Evolutionary conservation across 2,113 vertebrate species (phyloP).

Genomic region (Anhinga rufa): DNA sequence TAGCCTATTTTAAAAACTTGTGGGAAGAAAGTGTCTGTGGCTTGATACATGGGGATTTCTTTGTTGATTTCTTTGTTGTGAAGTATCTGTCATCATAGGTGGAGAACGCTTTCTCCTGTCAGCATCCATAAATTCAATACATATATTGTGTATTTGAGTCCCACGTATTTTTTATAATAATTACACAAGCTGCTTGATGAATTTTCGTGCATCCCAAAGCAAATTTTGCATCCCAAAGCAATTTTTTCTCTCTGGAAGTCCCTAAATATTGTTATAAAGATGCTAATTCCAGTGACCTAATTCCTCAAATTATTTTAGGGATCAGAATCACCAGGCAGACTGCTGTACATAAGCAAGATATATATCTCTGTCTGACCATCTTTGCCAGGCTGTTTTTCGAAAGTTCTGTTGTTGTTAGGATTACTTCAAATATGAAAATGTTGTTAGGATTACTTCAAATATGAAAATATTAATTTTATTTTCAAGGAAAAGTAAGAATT

Average conservation of each 20-base stretch:
- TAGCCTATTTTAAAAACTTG: not conserved
- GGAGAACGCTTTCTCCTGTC: not conserved
- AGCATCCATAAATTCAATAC: not conserved
- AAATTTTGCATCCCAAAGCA: not conserved
- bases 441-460: not conserved
- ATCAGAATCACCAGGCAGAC: not conserved
- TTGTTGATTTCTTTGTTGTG: not conserved
- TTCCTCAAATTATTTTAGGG: not conserved
- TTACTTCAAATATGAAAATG: not conserved
- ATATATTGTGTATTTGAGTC: accelerated
- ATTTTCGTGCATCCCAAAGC: not conserved
- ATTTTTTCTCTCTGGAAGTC: not conserved
- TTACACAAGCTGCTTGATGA: not conserved
- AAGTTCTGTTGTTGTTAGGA: not conserved
- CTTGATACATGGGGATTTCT: not conserved
- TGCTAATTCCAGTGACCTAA: not conserved
- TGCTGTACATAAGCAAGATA: not conserved
- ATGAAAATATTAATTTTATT: not conserved
- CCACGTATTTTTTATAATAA: not conserved
- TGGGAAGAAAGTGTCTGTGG: not conserved
- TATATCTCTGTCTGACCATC: not conserved
- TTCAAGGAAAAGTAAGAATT: not conserved
- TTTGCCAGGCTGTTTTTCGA: not conserved
- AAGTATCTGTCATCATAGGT: not conserved
- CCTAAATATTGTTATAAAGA: not conserved